Evolutionary conservation across 2,797 vertebrate genomes (phyloP).

Genomic region (Paedocypris micromegethes): DNA sequence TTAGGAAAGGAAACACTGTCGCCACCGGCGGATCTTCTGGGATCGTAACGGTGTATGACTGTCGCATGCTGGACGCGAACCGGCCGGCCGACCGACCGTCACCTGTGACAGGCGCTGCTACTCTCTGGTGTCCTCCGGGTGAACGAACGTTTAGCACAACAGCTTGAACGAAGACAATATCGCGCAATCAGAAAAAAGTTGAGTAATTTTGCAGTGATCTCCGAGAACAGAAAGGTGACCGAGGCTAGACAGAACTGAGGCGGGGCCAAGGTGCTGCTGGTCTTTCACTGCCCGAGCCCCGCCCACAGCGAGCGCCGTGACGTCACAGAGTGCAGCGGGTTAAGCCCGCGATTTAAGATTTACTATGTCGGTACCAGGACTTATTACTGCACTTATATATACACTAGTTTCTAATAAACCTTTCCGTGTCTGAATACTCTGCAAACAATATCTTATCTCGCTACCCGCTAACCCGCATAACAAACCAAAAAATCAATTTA

Average conservation of each 20-base stretch:
- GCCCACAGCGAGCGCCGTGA: slow-evolving; percentile 40
- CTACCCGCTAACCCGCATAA: too few species aligned
- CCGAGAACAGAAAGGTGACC: background rate
- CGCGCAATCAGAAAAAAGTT: background rate
- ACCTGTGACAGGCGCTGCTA: too few species aligned
- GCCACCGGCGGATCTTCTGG: slow-evolving; percentile 78
- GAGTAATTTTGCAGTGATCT: too few species aligned
- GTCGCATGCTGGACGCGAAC: slow-evolving; percentile 73
- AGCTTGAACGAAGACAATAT: too few species aligned
- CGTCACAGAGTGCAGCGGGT: slow-evolving; percentile 5
- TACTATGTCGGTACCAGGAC: background rate
- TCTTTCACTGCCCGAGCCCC: slow-evolving; percentile 50
- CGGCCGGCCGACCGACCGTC: background rate
- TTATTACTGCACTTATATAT: background rate
- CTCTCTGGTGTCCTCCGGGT: too few species aligned
- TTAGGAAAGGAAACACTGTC: slow-evolving; percentile 72
- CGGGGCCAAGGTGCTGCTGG: slow-evolving; percentile 27
- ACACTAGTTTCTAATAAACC: background rate
- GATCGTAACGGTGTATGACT: slow-evolving; percentile 85
- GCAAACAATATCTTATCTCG: too few species aligned
- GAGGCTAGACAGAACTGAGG: background rate
- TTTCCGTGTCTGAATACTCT: background rate
- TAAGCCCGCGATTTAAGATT: slow-evolving; percentile 12
- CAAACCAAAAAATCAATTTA: too few species aligned
- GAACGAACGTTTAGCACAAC: too few species aligned